phyloP scores from a whole-genome alignment of 2,888 invertebrate genomes.

The Oscheius sp. region DNA sequence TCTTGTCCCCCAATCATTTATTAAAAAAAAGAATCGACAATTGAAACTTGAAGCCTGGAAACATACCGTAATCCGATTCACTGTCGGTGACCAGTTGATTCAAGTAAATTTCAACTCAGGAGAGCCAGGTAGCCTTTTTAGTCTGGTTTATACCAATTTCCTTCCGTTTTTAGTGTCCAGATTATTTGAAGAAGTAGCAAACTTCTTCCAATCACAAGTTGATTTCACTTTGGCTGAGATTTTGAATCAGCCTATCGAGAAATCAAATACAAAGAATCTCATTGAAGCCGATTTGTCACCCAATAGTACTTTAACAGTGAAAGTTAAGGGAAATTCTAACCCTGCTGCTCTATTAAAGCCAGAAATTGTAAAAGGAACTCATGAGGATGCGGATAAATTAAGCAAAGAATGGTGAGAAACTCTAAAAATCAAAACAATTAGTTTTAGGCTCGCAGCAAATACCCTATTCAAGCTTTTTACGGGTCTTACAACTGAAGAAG shows the following conservation, averaged over 20 bases:
- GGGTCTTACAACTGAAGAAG: neutral
- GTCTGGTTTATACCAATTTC: neutral
- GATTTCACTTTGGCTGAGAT: constrained; percentile 16
- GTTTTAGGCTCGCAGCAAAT: constrained; percentile 43
- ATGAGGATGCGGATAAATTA: constrained; percentile 16
- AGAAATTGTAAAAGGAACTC: neutral
- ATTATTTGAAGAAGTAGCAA: constrained; percentile 36
- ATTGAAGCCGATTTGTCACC: constrained; percentile 55
- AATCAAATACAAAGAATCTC: constrained; percentile 43
- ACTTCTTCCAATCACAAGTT: neutral
- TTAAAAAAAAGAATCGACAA: constrained; percentile 52
- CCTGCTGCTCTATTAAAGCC: neutral
- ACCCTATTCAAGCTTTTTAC: constrained; percentile 35
- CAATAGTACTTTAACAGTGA: constrained; percentile 34
- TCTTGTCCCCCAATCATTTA: constrained; percentile 44
- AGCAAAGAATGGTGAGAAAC: constrained; percentile 24
- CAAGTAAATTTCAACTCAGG: constrained; percentile 49
- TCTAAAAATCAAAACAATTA: neutral
- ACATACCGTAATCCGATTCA: constrained; percentile 55
- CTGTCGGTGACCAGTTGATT: constrained; percentile 45
- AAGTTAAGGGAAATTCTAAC: neutral
- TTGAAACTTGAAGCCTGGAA: constrained; percentile 54
- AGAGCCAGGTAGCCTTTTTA: constrained; percentile 43
- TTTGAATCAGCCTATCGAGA: constrained; percentile 18
- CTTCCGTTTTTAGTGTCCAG: constrained; percentile 30